These are phyloP conservation scores for Phoenoteleia sp. DNA, from an alignment of 2,888 invertebrate species.

Conservation along the genomic window DNA sequence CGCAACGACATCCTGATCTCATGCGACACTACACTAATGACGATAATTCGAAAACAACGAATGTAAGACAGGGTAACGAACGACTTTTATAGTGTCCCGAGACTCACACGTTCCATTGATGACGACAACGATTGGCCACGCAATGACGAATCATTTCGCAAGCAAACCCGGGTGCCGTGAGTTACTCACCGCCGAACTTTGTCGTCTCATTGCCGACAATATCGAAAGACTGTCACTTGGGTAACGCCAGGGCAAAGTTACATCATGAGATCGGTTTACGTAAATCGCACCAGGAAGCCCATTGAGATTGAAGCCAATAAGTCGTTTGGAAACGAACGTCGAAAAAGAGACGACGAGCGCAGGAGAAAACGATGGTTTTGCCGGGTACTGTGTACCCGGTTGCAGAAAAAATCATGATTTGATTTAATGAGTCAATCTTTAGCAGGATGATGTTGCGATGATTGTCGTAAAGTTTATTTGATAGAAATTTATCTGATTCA, in stretches of 20 bases:
- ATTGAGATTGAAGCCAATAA: constrained; percentile 27
- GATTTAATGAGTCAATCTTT: too few relatives aligned
- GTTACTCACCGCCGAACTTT: constrained; percentile 12
- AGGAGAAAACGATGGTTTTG: too few relatives aligned
- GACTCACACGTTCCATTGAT: constrained; percentile 39
- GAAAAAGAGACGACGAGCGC: constrained; percentile 43
- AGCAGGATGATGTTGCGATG: too few relatives aligned
- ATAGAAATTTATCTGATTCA: too few relatives aligned
- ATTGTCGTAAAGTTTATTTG: too few relatives aligned
- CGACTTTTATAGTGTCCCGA: constrained; percentile 61
- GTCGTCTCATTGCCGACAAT: constrained; percentile 61
- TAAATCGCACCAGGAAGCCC: constrained; percentile 78
- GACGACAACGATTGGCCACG: constrained; percentile 56
- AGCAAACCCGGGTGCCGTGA: constrained; percentile 34
- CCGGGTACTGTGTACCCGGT: too few relatives aligned
- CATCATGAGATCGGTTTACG: constrained; percentile 77
- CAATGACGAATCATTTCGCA: constrained; percentile 65
- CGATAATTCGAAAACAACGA: constrained; percentile 22
- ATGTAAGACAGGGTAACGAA: constrained; percentile 13
- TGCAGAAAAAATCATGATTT: too few relatives aligned
- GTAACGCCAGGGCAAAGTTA: constrained; percentile 73
- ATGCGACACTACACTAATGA: constrained; percentile 35
- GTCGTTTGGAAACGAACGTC: constrained; percentile 72
- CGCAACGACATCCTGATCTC: constrained; percentile 58
- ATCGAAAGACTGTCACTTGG: constrained; percentile 72